Evolutionary conservation across 1,140 invertebrate species (phyloP).

Genomic region (Heliothis subflexa): DNA sequence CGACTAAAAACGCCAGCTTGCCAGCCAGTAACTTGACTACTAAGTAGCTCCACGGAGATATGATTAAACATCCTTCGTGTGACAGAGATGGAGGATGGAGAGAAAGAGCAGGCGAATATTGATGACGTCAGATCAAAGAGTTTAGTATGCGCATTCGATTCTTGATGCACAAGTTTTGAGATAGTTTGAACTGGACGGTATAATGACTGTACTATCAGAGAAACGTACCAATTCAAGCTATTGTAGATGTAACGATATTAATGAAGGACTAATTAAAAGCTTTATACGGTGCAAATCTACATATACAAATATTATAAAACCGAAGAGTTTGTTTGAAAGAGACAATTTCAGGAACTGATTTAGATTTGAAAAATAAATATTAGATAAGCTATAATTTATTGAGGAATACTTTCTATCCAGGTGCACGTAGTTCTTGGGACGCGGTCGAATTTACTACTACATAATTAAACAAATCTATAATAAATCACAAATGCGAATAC

Average conservation of each 20-base stretch:
- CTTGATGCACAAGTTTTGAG: constrained; percentile 8
- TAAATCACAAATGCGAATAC: no score
- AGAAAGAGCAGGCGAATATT: neutral
- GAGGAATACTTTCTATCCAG: no score
- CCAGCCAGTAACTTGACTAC: constrained; percentile 32
- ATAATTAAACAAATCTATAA: no score
- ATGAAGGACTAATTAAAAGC: neutral
- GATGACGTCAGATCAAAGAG: constrained; percentile 10
- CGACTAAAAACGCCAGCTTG: constrained; percentile 34
- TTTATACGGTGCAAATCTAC: neutral
- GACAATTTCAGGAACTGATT: no score
- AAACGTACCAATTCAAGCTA: constrained; percentile 1
- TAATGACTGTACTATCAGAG: constrained; percentile 22
- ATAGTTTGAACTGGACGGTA: neutral
- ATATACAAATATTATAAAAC: no score
- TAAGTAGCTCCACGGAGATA: constrained; percentile 33
- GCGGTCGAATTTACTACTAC: no score
- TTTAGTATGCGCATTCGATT: constrained; percentile 25
- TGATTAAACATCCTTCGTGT: constrained; percentile 8
- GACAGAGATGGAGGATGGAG: neutral
- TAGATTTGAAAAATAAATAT: no score
- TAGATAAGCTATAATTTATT: no score
- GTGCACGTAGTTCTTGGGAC: no score
- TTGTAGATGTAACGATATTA: constrained; percentile 5
- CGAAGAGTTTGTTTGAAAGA: no score